Base-by-base conservation (phyloP, 1,140 invertebrate genomes). In the Caenorhabditis latens region DNA sequence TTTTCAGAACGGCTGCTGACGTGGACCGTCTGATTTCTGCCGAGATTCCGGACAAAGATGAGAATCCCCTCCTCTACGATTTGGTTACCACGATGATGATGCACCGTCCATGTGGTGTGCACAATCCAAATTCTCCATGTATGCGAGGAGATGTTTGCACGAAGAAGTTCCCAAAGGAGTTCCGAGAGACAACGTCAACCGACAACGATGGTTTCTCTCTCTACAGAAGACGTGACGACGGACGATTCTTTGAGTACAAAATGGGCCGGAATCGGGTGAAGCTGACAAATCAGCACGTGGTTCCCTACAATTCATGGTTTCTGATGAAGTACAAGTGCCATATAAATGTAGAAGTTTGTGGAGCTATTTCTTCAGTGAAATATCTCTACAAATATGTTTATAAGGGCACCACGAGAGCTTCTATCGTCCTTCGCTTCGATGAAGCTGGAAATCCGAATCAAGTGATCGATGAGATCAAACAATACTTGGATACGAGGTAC, bases 301-400 rank as follows among this genome's bases (percentile, higher is more conserved):
- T 85, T 21, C 57, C 84, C 8, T 85, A 21, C 84, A 65, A 67
- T 24, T 13, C 24, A 40, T 63, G 9, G 19, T 21, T 79, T 14
- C n/a, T 43, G 4, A 13, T 53, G 40, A 48, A 71, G 21, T 79
- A 75, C 21, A 43, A 79, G 13, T 24, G 9, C 8, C 84, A 84
- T 40, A 32, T 63, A 19, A 84, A 84, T 43, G 4, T 84, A n/a
- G 83, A 84, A 24, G 24, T 83, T 9, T 86, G 85, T 50, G 48
- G 43, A 8, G 57, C 40, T 8, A 19, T 46, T 9, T 24, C n/a
- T 5, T n/a, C 67, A 19, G 53, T 75, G n/a, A 75, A 79, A 13
- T 86, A 86, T 19, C 24, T 79, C 11, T 86, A 53, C 55, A 86
- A 86, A 48, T 86, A 86, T 21, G 65, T 86, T 16, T 86, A 55